Evolutionary conservation across 2,888 invertebrate genomes (phyloP).

Genomic region (Orthosia gracilis): DNA sequence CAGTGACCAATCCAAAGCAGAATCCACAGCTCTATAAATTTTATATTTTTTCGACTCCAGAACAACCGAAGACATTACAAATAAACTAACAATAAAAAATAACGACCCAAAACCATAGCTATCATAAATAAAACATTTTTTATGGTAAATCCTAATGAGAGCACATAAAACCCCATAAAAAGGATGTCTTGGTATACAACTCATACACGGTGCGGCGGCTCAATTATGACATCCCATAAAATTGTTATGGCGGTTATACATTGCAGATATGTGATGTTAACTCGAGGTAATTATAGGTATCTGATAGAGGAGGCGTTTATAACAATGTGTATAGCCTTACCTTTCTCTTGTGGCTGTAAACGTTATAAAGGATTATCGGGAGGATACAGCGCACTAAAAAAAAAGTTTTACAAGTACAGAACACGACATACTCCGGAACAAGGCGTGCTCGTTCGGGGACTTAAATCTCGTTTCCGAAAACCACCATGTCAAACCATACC

Average conservation of each 20-base stretch:
- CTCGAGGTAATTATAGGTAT: constrained; percentile 25
- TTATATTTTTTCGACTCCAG: not conserved
- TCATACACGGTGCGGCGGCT: constrained; percentile 28
- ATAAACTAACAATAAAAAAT: constrained; percentile 34
- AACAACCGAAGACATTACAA: constrained; percentile 2
- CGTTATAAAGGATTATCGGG: not conserved
- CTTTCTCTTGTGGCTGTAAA: not conserved
- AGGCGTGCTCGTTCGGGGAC: too few species aligned
- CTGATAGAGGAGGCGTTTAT: constrained; percentile 42
- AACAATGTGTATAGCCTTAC: not conserved
- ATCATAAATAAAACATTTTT: constrained; percentile 35
- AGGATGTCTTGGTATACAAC: constrained; percentile 45
- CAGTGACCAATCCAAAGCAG: not conserved
- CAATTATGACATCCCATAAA: constrained; percentile 59
- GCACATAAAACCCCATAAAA: constrained; percentile 43
- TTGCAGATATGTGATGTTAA: constrained; percentile 40
- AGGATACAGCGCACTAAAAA: not conserved
- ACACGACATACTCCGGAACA: too few species aligned
- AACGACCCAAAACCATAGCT: constrained; percentile 39
- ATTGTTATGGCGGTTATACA: constrained; percentile 47
- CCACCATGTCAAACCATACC: too few species aligned
- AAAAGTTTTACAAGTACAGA: not conserved
- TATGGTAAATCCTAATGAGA: constrained; percentile 48
- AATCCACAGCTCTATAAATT: not conserved
- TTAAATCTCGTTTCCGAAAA: too few species aligned